phyloP scores from a whole-genome alignment of 2,797 vertebrate genomes.

The Balearica regulorum region DNA sequence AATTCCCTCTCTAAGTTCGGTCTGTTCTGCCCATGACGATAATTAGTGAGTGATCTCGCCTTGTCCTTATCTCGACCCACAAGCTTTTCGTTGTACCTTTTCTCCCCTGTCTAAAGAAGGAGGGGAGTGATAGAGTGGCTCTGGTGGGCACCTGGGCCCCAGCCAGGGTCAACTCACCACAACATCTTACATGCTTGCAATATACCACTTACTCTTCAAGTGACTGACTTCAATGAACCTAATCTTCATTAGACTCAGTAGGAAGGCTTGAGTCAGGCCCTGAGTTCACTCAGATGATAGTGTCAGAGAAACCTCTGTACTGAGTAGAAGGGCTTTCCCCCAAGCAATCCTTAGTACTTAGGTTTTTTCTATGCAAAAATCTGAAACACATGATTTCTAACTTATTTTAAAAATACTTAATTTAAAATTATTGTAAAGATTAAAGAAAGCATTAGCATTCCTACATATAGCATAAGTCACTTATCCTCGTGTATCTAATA shows the following conservation, averaged over 20 bases:
- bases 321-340: not conserved
- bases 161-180: too few relatives aligned
- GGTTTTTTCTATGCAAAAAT: not conserved
- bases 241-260: not conserved
- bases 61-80: too few relatives aligned
- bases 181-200: not conserved
- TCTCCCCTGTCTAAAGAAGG: too few relatives aligned
- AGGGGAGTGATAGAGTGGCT: too few relatives aligned
- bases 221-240: not conserved
- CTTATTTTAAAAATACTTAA: not conserved
- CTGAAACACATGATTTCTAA: not conserved
- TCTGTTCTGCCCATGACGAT: too few relatives aligned
- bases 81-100: too few relatives aligned
- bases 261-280: not conserved
- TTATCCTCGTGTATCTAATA: not conserved
- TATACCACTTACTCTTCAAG: not conserved
- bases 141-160: too few relatives aligned
- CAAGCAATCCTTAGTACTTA: not conserved
- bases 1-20: too few relatives aligned
- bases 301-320: not conserved
- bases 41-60: too few relatives aligned
- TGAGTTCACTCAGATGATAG: not conserved
- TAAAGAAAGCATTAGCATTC: not conserved
- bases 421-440: not conserved
- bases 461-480: not conserved